A percentile compares a stretch with the other conserved stretches of the same genome.
phyloP scores from a whole-genome alignment of 2,113 vertebrate genomes.

The Morone saxatilis region DNA sequence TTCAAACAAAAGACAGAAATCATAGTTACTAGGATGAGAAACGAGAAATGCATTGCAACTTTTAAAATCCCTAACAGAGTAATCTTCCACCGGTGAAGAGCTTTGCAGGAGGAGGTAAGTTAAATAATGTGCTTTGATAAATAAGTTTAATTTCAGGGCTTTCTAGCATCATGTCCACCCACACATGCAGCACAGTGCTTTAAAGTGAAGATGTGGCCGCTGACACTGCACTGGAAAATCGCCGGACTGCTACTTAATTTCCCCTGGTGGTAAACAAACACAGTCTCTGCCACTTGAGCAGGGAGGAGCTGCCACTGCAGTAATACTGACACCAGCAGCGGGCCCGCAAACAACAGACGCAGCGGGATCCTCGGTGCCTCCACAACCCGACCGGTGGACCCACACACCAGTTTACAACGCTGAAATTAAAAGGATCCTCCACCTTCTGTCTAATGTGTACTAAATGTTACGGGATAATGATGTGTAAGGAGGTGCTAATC shows the following conservation, averaged over 20 bases:
- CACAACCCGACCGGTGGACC: slow-evolving; percentile 3
- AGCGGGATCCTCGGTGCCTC: slow-evolving; percentile 34
- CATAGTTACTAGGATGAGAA: not conserved
- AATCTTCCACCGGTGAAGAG: not conserved
- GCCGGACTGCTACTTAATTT: slow-evolving; percentile 73
- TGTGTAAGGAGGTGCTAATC: slow-evolving; percentile 49
- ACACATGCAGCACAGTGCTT: slow-evolving; percentile 43
- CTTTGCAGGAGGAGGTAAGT: slow-evolving; percentile 20
- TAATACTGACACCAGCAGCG: slow-evolving; percentile 53
- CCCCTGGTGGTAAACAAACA: slow-evolving; percentile 78
- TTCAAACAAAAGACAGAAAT: not conserved
- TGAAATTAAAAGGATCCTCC: slow-evolving; percentile 43
- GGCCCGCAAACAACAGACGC: slow-evolving; percentile 33
- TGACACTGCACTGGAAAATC: slow-evolving; percentile 72
- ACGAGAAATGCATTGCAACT: not conserved
- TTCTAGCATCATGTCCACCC: slow-evolving; percentile 30
- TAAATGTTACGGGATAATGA: slow-evolving; percentile 54
- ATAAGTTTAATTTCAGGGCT: not conserved
- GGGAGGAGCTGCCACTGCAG: slow-evolving; percentile 68
- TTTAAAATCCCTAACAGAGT: not conserved
- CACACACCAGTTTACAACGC: slow-evolving; percentile 25
- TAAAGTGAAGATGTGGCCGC: slow-evolving; percentile 55
- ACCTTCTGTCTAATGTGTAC: slow-evolving; percentile 17
- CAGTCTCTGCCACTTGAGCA: slow-evolving; percentile 54
- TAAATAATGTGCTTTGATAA: slow-evolving; percentile 8